A percentile compares a stretch with the other conserved stretches of the same genome.
These are phyloP conservation scores for Agelas oroides DNA, from an alignment of 37 sponge, comb jelly and placozoan species.

Conservation along the genomic window DNA sequence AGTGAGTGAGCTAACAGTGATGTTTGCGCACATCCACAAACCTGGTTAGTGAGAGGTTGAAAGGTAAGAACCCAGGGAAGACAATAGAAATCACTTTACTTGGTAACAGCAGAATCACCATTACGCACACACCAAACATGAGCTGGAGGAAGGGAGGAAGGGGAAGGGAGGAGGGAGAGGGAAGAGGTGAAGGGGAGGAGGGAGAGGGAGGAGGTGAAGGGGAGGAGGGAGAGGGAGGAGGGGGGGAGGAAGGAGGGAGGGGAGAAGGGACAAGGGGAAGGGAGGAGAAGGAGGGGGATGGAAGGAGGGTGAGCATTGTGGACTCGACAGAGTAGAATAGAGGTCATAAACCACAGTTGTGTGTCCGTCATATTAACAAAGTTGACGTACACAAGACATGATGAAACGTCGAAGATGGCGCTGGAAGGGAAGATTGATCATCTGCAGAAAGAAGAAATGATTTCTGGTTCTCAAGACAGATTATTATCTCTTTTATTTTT, in stretches of 20 bases:
- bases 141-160: slow-evolving; percentile 48
- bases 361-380: background rate
- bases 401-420: slow-evolving; percentile 87
- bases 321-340: too few species aligned
- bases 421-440: slow-evolving; percentile 80
- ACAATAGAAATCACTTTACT: slow-evolving; percentile 52
- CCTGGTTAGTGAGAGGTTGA: slow-evolving; percentile 80
- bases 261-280: too few species aligned
- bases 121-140: slow-evolving; percentile 91
- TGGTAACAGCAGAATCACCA: slow-evolving; percentile 83
- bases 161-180: background rate
- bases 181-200: too few species aligned
- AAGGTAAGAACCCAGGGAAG: slow-evolving; percentile 79
- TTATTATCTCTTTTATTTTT: too few species aligned
- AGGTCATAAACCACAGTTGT: too few species aligned
- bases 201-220: too few species aligned
- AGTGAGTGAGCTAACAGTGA: too few species aligned
- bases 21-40: too few species aligned
- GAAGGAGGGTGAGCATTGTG: too few species aligned
- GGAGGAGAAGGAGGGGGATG: too few species aligned
- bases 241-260: background rate
- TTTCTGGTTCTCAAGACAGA: too few species aligned
- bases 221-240: background rate
- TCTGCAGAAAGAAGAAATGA: slow-evolving; percentile 45
- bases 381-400: slow-evolving; percentile 79